Base-by-base conservation (phyloP, 2,113 vertebrate genomes). In the Puma concolor region DNA sequence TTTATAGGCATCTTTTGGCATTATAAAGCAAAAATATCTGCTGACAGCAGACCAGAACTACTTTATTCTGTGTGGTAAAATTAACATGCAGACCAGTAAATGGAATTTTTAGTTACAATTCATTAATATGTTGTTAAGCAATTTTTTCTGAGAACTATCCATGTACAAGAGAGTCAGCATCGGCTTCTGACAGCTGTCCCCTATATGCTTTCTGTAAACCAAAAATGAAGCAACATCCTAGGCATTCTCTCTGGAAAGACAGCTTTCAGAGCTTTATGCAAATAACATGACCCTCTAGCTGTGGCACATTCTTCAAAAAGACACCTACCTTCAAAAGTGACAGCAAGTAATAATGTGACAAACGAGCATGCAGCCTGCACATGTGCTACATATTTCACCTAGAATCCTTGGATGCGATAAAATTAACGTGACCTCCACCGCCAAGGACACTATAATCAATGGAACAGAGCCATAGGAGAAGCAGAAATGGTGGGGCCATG, bases 291-390 rank as follows among this genome's bases (percentile, higher is more conserved):
- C 99, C 99, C 98, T 99, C 98, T 98, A 99, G 98, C 98, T 97
- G 98, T 99, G 98, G 98, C 98, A 99, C 99, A 99, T 99, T 99
- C 99, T 99, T 99, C 99, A 99, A 99, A 99, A 81, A 98, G 99
- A 99, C 99, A 99, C 98, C 99, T 99, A 99, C 99, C 99, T 99
- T 99, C 99, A 99, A 99, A 99, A 99, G 98, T 99, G 99, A 99
- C 99, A 99, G 99, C 98, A 98, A 98, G 98, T 99, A 99, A 99
- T 99, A 99, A 99, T 99, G 99, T 99, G 99, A 99, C 99, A 99
- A 99, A 99, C 97, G 99, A 99, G 99, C 98, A 98, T 97, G 98
- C 98, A 97, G 98, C 98, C 98, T 99, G 98, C 98, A 99, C 98
- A 99, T 97, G 98, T 98, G 98, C 98, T 97, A 98, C 97, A 97